phyloP scores from a whole-genome alignment of 2,888 invertebrate species.

The Hoplodrina ambigua region DNA sequence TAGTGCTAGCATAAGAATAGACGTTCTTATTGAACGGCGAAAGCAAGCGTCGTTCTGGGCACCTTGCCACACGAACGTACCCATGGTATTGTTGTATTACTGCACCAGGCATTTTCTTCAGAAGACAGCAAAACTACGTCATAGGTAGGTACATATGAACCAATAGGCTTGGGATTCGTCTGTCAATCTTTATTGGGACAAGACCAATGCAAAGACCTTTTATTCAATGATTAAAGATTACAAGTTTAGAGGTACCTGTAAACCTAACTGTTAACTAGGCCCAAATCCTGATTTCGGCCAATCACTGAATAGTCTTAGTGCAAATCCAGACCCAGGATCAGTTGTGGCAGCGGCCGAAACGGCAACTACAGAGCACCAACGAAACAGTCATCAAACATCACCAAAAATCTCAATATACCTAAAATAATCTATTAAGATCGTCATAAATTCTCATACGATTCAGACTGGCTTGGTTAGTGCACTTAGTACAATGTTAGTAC shows the following conservation, averaged over 20 bases:
- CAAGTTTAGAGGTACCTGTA: not conserved
- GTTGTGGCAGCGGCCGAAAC: too few species aligned
- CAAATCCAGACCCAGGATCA: too few species aligned
- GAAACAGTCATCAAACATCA: not conserved
- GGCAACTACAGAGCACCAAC: too few species aligned
- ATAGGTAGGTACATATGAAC: not conserved
- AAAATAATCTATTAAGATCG: conserved; percentile 2
- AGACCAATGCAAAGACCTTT: not conserved
- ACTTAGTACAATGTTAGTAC: conserved; percentile 22
- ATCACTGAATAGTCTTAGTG: too few species aligned
- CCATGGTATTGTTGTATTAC: conserved; percentile 49
- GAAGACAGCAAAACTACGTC: not conserved
- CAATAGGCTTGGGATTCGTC: not conserved
- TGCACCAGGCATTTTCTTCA: conserved; percentile 28
- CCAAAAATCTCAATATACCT: conserved; percentile 3
- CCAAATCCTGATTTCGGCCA: not conserved
- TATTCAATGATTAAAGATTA: not conserved
- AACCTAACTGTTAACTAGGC: conserved; percentile 46
- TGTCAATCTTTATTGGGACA: conserved; percentile 42
- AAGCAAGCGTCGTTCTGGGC: conserved; percentile 75
- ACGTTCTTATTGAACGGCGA: conserved; percentile 69
- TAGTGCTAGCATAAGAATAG: conserved; percentile 59
- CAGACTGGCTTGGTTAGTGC: not conserved
- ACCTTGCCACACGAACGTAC: conserved; percentile 82
- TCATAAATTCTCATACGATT: conserved; percentile 3